Evolutionary conservation across 2,113 vertebrate species (phyloP), one percentile per base, ranked within the genome.

Genomic region (Cichladusa arquata): DNA sequence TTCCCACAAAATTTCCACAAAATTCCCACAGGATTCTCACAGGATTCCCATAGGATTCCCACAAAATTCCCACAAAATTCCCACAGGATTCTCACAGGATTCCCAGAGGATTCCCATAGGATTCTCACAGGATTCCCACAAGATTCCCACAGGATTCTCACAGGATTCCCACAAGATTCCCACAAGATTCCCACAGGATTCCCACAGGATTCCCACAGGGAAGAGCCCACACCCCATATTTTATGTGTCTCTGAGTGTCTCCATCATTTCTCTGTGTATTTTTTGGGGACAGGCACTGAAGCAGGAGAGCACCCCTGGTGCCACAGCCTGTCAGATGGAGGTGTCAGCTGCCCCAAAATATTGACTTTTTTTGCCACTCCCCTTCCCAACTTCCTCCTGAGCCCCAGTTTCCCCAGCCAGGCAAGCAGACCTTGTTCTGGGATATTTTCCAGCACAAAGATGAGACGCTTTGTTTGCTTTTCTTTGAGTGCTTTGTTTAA

Each of bases 371-470:
- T 62, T 47, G 24, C 54, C 38, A 1, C 51, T 88, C 29, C 64
- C 31, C 67, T 94, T 91, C 90, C 81, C 44, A 71, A 11, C 51
- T 33, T 67, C 64, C 51, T 86, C 86, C 76, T 57, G 67, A 74
- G 79, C 34, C 33, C 2, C 47, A 19, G 29, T 81, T 92, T 83
- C 90, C 79, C 82, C 86, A 77, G 86, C 33, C 92, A 95, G 87
- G 92, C 93, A 93, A 91, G 76, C 81, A 96, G 92, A 67, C 36
- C 56, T 90, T 48, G 69, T 0, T 0, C 95, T 90, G 94, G 94
- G 93, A 92, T 26, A 7, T 14, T 56, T 81, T 93, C 96, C 96
- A 97, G 28, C 34, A 53, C 72, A 94, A 93, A 86, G 90, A 78
- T 1, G 25, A 92, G 82, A 74, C 16, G 7, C n/a, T n/a, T n/a